Percentiles rank a stretch among this genome's conserved stretches.
These are phyloP conservation scores for Gonatopus flavifemur DNA, from an alignment of 1,140 invertebrate genomes.

Conservation along the genomic window DNA sequence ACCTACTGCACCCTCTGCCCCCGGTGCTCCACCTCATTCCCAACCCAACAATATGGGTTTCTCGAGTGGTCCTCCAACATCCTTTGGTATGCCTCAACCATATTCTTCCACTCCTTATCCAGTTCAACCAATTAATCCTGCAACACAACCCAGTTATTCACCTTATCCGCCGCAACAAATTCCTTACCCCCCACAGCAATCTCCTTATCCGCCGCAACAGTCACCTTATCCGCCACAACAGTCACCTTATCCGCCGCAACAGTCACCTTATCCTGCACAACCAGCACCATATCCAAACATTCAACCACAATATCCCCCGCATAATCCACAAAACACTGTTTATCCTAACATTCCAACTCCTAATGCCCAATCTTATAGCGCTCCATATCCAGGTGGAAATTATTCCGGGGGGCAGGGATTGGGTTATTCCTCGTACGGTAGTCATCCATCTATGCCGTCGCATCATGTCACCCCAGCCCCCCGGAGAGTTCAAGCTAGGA, in stretches of 20 bases:
- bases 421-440: slow-evolving; percentile 31
- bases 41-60: slow-evolving; percentile 25
- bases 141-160: slow-evolving; percentile 13
- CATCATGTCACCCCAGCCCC: slow-evolving; percentile 32
- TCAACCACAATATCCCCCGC: slow-evolving; percentile 13
- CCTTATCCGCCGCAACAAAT: slow-evolving; percentile 5
- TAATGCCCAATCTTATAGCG: slow-evolving; percentile 13
- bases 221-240: slow-evolving; percentile 20
- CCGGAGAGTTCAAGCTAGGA: slow-evolving; percentile 29
- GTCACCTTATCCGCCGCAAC: slow-evolving; percentile 23
- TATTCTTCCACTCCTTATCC: slow-evolving; percentile 22
- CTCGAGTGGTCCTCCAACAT: slow-evolving; percentile 27
- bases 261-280: slow-evolving; percentile 15
- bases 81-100: slow-evolving; percentile 49
- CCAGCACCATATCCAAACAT: slow-evolving; percentile 7
- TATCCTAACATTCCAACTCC: slow-evolving; percentile 35
- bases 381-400: slow-evolving; percentile 32
- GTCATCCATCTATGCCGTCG: slow-evolving; percentile 14
- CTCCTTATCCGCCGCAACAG: slow-evolving; percentile 21
- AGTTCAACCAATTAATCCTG: slow-evolving; percentile 13
- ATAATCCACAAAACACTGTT: slow-evolving; percentile 28
- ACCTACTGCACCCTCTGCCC: slow-evolving; percentile 41
- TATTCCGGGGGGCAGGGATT: slow-evolving; percentile 47
- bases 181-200: neutral
- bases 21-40: slow-evolving; percentile 33